Conservation (phyloP, 2,888 invertebrate genomes). For the Merodon equestris region DNA sequence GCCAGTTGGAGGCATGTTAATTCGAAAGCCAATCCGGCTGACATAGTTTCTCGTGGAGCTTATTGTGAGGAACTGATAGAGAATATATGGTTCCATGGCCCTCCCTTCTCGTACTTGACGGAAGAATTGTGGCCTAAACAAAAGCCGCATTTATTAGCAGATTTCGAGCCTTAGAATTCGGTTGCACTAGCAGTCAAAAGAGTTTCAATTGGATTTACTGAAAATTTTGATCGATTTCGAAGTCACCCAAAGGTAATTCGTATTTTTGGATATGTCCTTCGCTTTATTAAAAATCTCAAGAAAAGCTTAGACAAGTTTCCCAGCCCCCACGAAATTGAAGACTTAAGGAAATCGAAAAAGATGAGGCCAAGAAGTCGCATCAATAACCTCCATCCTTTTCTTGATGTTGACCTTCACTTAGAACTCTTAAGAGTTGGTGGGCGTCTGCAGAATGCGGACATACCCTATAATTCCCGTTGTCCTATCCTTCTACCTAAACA, state of each 20-base stretch:
- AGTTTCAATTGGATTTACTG: too few relatives aligned
- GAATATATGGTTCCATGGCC: conserved; percentile 11
- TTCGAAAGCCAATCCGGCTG: conserved; percentile 12
- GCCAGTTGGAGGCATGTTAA: conserved; percentile 13
- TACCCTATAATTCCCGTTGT: conserved; percentile 17
- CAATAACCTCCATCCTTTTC: conserved; percentile 12
- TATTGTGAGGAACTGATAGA: not conserved
- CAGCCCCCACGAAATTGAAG: not conserved
- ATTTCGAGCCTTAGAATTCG: not conserved
- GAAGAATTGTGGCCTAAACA: conserved; percentile 22
- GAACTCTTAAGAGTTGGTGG: conserved; percentile 18
- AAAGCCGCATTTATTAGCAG: not conserved
- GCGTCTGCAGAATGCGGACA: conserved; percentile 23
- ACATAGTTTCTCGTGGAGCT: conserved; percentile 8
- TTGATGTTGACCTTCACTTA: conserved; percentile 6
- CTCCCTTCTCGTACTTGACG: conserved; percentile 2
- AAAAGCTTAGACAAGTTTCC: not conserved
- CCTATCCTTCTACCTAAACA: conserved; percentile 18
- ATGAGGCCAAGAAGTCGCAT: conserved; percentile 19
- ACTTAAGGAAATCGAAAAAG: not conserved
- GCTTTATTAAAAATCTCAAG: not conserved
- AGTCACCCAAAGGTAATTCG: too few relatives aligned
- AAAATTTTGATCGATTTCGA: too few relatives aligned
- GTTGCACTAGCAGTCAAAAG: not conserved
- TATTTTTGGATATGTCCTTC: not conserved